Percentiles rank a stretch among this genome's conserved stretches.
Evolutionary conservation across 2,888 invertebrate genomes (phyloP).

Genomic region (Stegana nigrithorax): DNA sequence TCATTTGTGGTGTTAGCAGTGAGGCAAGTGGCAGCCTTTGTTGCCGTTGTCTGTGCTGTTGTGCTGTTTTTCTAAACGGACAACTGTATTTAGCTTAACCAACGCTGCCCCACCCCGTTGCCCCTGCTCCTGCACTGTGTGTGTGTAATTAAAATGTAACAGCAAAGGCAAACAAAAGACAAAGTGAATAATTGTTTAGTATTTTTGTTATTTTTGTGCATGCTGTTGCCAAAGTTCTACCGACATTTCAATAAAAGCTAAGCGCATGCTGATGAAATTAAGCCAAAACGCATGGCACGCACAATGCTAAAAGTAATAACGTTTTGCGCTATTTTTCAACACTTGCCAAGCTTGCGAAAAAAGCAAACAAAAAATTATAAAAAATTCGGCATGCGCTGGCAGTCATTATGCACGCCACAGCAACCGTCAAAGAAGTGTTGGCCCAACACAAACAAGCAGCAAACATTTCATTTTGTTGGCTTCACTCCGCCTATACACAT

Average conservation of each 20-base stretch:
- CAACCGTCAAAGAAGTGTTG: constrained; percentile 1
- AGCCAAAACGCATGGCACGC: constrained; percentile 6
- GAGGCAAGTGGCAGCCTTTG: constrained; percentile 18
- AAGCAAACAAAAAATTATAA: background rate
- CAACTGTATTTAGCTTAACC: constrained; percentile 9
- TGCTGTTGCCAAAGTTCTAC: background rate
- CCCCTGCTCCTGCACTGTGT: background rate
- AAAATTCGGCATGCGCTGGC: background rate
- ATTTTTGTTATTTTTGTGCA: background rate
- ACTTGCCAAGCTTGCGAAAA: background rate
- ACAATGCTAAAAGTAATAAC: constrained; percentile 25
- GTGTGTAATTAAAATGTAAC: constrained; percentile 38
- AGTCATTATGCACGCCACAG: constrained; percentile 8
- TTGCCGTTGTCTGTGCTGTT: constrained; percentile 4
- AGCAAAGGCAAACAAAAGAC: background rate
- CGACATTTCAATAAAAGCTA: background rate
- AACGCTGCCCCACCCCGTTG: background rate
- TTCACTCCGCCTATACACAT: too few species aligned
- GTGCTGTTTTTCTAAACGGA: background rate
- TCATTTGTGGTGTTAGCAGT: constrained; percentile 38
- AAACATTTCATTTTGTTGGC: too few species aligned
- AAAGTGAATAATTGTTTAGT: background rate
- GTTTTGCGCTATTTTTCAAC: background rate
- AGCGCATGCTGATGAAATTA: constrained; percentile 23
- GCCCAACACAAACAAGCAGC: background rate